These are phyloP conservation scores for Pristionchus japonicus DNA, from an alignment of 2,888 invertebrate genomes.

Conservation along the genomic window DNA sequence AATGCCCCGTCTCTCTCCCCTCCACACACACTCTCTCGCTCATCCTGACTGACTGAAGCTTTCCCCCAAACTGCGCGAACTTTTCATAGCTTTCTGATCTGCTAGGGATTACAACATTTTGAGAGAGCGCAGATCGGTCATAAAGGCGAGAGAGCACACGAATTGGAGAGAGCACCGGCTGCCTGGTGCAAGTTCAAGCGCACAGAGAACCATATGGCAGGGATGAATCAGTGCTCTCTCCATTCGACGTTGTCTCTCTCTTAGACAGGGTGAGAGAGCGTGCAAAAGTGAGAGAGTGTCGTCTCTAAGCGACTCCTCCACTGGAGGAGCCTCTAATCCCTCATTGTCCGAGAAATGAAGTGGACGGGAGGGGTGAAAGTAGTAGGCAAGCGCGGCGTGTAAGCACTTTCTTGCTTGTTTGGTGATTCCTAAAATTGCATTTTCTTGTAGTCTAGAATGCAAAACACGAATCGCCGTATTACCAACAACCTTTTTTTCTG, in stretches of 20 bases:
- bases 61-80: not conserved
- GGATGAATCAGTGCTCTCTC: not conserved
- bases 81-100: not conserved
- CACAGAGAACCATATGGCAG: not conserved
- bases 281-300: not conserved
- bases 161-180: not conserved
- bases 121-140: not conserved
- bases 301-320: not conserved
- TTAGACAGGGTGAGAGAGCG: not conserved
- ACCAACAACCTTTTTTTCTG: too few relatives aligned
- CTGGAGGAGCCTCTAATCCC: not conserved
- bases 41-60: not conserved
- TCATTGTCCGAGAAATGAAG: slow-evolving; percentile 3
- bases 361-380: not conserved
- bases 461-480: too few relatives aligned
- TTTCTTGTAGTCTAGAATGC: too few relatives aligned
- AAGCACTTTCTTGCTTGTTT: not conserved
- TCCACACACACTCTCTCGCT: not conserved
- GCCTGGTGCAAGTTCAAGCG: not conserved
- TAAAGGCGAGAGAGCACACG: not conserved
- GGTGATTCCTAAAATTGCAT: too few relatives aligned
- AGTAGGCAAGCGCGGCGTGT: not conserved
- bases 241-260: not conserved
- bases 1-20: not conserved
- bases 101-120: not conserved